phyloP scores from a whole-genome alignment of 2,888 invertebrate species.

The Epinotia demarniana region DNA sequence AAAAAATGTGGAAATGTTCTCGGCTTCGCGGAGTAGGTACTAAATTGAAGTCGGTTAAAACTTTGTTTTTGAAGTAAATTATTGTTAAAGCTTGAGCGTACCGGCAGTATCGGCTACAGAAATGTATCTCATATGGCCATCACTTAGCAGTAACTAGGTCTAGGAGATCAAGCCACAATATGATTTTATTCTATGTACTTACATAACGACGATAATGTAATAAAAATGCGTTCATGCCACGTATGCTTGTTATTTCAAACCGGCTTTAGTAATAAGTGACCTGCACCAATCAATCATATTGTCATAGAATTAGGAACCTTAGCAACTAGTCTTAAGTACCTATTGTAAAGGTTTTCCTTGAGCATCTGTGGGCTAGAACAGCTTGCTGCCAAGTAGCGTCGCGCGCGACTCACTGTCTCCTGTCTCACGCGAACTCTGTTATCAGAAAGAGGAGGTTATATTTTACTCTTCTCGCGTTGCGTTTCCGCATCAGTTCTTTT shows the following conservation, averaged over 20 bases:
- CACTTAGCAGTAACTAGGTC: constrained; percentile 20
- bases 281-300: constrained; percentile 18
- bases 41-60: no score
- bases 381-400: no score
- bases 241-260: constrained; percentile 20
- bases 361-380: no score
- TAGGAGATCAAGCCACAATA: constrained; percentile 23
- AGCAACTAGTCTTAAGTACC: not conserved
- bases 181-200: constrained; percentile 14
- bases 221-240: constrained; percentile 27
- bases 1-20: no score
- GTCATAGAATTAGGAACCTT: constrained; percentile 15
- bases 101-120: not conserved
- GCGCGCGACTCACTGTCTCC: no score
- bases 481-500: no score
- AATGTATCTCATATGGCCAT: not conserved
- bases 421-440: no score
- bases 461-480: no score
- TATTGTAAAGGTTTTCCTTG: constrained; percentile 1
- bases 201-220: not conserved
- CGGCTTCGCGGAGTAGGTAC: no score
- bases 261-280: constrained; percentile 15
- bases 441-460: no score
- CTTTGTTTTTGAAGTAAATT: no score
- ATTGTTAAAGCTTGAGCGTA: not conserved